phyloP scores from a whole-genome alignment of 1,140 invertebrate species.

The Coelopa frigida region DNA sequence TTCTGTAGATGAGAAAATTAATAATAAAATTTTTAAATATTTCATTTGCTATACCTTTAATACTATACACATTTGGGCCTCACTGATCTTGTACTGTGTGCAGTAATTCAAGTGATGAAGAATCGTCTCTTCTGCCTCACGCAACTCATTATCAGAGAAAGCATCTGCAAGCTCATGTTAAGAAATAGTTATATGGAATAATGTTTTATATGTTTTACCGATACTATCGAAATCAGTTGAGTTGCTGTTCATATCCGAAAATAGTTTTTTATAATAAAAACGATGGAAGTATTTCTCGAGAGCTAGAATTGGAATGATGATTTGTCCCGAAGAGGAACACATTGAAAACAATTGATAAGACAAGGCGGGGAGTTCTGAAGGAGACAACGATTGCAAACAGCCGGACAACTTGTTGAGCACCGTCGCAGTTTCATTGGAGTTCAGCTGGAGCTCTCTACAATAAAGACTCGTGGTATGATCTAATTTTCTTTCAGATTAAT shows the following conservation, averaged over 20 bases:
- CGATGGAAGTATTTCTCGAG: conserved; percentile 47
- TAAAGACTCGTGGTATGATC: not conserved
- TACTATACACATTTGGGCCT: conserved; percentile 29
- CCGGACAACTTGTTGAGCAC: conserved; percentile 45
- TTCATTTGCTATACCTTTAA: conserved; percentile 21
- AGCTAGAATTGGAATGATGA: conserved; percentile 37
- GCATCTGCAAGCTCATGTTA: conserved; percentile 25
- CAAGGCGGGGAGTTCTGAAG: conserved; percentile 46
- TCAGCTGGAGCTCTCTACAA: conserved; percentile 31
- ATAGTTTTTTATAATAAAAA: conserved; percentile 43
- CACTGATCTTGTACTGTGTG: conserved; percentile 35
- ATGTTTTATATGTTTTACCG: conserved; percentile 25
- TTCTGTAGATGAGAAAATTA: conserved; percentile 21
- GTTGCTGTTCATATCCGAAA: conserved; percentile 37
- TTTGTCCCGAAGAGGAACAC: conserved; percentile 37
- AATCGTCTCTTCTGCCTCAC: conserved; percentile 39
- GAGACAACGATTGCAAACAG: conserved; percentile 42
- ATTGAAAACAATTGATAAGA: conserved; percentile 46
- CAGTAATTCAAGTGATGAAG: conserved; percentile 41
- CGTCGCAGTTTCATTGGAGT: conserved; percentile 37
- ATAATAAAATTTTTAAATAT: not conserved
- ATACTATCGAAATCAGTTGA: conserved; percentile 45
- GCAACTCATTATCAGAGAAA: conserved; percentile 37
- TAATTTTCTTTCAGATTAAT: conserved; percentile 7
- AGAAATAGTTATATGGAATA: conserved; percentile 1